Conservation (phyloP, 2,113 vertebrate species). For the Thalassoma bifasciatum region DNA sequence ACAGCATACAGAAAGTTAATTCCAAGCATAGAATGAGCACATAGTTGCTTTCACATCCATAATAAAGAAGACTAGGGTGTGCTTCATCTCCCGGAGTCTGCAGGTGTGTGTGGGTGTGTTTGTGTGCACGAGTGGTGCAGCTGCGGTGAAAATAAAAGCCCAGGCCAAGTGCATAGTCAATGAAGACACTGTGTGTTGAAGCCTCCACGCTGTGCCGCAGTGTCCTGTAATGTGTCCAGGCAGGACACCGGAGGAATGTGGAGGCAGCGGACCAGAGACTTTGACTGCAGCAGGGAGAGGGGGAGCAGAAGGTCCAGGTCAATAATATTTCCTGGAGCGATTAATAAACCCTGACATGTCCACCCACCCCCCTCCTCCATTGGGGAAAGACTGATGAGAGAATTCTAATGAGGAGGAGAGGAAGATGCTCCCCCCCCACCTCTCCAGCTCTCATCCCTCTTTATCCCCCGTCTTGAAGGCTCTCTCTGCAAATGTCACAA, state of each 20-base stretch:
- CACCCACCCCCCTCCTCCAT: conserved; percentile 22
- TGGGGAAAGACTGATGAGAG: conserved; percentile 70
- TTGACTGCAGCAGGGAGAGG: conserved; percentile 46
- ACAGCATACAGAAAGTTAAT: conserved; percentile 21
- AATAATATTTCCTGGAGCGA: conserved; percentile 77
- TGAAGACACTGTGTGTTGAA: conserved; percentile 73
- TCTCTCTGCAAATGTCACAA: conserved; percentile 65
- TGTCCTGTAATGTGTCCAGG: conserved; percentile 70
- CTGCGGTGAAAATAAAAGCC: conserved; percentile 60
- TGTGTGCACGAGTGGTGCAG: conserved; percentile 62
- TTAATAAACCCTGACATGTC: conserved; percentile 77
- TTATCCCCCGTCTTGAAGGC: conserved; percentile 31
- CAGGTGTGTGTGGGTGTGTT: conserved; percentile 67
- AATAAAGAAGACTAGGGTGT: conserved; percentile 31
- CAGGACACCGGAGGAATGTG: conserved; percentile 69
- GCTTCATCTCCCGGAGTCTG: conserved; percentile 53
- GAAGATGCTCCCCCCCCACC: neutral
- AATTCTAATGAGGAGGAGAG: conserved; percentile 71
- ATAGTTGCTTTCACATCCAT: conserved; percentile 25
- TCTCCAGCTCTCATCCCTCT: conserved; percentile 18
- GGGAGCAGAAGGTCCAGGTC: conserved; percentile 72
- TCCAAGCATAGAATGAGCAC: neutral
- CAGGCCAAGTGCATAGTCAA: conserved; percentile 66
- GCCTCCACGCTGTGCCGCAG: conserved; percentile 68
- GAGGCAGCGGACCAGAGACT: conserved; percentile 55